Evolutionary conservation across 2,797 vertebrate genomes (phyloP), one percentile per base, ranked within the genome.

Genomic region (Brachyalestes nurse): DNA sequence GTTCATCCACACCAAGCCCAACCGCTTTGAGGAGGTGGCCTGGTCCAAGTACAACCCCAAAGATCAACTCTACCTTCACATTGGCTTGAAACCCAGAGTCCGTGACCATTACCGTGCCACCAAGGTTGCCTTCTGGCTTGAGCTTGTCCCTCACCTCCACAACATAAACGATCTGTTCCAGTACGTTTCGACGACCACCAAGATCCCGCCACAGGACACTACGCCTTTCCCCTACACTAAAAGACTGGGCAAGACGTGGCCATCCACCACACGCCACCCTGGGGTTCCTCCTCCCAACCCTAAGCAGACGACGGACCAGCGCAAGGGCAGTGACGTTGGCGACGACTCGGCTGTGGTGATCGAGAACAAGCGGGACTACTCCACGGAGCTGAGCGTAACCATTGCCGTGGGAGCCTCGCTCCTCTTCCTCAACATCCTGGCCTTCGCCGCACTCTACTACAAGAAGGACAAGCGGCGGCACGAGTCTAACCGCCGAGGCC

Each of bases 1-100:
- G 88, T 99, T 99, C 90, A 99, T 99, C 84, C 97, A 99, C 83
- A 99, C 97, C 0, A 99, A 99, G 84, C 97, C 97, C 17, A 99
- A 99, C 86, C 95, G 97, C 3, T 99, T 99, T 34, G 97, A 99
- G 90, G 97, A 98, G 84, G 97, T 99, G 0, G 97, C 97, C 34
- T 99, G 97, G 97, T 96, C 97, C 9, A 99, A 99, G 89, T 99
- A 99, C 86, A 98, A 98, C 86, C 97, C 97, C 62, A 98, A 98
- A 88, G 97, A 99, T 88, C 97, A 99, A 87, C 94, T 97, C 16
- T 99, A 99, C 85, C 94, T 99, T 42, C 97, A 99, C 82, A 99
- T 99, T 0, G 97, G 97, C 38, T 93, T 99, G 77, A 98, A 98
- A 77, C 97, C 97, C 0, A 88, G 97, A 16, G 97, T 99, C n/a